Evolutionary conservation across 2,888 invertebrate species (phyloP).

Genomic region (Cryptus viduatorius): DNA sequence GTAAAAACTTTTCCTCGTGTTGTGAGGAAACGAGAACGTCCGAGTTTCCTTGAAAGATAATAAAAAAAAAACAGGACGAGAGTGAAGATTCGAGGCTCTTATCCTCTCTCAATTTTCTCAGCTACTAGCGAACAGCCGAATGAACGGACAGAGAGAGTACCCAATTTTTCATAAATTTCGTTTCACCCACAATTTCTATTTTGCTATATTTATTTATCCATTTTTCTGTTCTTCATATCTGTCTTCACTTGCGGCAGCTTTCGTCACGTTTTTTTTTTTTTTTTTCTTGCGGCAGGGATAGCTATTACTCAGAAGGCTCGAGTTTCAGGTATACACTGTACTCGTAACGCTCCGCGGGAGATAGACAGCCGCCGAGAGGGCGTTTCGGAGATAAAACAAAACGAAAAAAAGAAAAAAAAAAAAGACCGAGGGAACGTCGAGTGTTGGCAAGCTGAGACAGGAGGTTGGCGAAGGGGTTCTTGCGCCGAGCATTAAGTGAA

Average conservation of each 20-base stretch:
- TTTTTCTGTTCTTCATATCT: neutral
- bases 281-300: neutral
- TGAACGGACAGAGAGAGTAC: neutral
- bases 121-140: neutral
- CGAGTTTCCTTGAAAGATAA: constrained; percentile 18
- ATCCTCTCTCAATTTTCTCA: neutral
- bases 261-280: neutral
- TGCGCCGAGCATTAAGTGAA: constrained; percentile 71
- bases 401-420: neutral
- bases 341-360: neutral
- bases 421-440: neutral
- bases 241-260: neutral
- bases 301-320: constrained; percentile 13
- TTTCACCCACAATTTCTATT: neutral
- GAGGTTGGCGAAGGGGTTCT: constrained; percentile 47
- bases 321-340: constrained; percentile 2
- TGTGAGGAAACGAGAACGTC: constrained; percentile 19
- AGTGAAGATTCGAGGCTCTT: neutral
- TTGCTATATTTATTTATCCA: constrained; percentile 1
- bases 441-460: constrained; percentile 32
- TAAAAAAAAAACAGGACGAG: constrained; percentile 18
- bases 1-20: constrained; percentile 45
- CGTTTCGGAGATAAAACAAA: constrained; percentile 17
- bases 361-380: neutral
- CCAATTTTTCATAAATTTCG: neutral